Base-by-base conservation (phyloP, 2,888 invertebrate genomes). In the Cephus spinipes region DNA sequence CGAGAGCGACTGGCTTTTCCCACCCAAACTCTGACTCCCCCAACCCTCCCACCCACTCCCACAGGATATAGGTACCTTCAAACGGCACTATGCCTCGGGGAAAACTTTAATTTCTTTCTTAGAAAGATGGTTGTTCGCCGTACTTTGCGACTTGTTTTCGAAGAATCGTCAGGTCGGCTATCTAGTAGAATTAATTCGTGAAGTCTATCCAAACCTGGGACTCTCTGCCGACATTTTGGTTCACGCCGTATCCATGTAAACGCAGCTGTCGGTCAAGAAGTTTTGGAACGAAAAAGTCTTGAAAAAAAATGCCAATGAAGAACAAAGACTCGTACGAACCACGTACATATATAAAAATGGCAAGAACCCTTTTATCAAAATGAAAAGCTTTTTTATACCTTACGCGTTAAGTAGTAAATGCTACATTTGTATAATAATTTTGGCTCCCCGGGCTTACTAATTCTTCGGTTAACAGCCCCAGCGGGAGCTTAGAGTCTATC, bases 81-180 rank as follows among this genome's bases (percentile, higher is more conserved):
- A 33, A 33, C 71, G 31, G 82, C 83, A 84, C 85, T 84, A 86
- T 86, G 81, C 89, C 85, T 81, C 76, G 75, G 89, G 89, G 89
- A 88, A 87, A 89, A 89, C 85, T 88, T 89, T 89, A 89, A 89
- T 89, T 89, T 88, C 88, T 88, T 89, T 88, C 88, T 80, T 83
- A 84, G 86, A 88, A 88, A 85, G 87, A 88, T 89, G 87, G 87
- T 86, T 85, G 84, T 84, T 84, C 86, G 78, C 81, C n/a, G 68
- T 40, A 23, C 55, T 74, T 32, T 77, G 34, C 74, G 73, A 32
- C 71, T 36, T 77, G 33, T 77, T 75, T 11, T 33, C 15, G 30
- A 71, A 30, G 23, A 68, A 73, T 79, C 73, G 71, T n/a, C 73
- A 73, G 40, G 68, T 69, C 75, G 68, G 77, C 71, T 68, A 71